A percentile compares a stretch with the other conserved stretches of the same genome.
These are phyloP conservation scores for Elaeidobius kamerunicus DNA, from an alignment of 2,888 invertebrate genomes.

Conservation along the genomic window DNA sequence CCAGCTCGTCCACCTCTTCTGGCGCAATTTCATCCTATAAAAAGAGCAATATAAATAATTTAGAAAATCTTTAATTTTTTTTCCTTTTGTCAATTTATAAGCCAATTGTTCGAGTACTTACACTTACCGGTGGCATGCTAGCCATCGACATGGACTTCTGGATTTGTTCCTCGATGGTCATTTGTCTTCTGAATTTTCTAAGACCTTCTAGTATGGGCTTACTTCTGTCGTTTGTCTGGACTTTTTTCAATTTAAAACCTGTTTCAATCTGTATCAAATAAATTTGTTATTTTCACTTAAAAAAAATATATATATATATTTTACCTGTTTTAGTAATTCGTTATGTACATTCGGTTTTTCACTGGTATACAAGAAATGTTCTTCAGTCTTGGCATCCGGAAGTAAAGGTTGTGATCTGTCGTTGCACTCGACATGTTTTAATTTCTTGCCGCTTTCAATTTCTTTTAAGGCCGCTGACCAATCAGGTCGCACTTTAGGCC, in stretches of 20 bases:
- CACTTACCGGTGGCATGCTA: slow-evolving; percentile 52
- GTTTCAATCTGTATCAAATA: slow-evolving; percentile 73
- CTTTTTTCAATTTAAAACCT: slow-evolving; percentile 72
- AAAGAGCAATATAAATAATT: too few species aligned
- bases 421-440: slow-evolving; percentile 81
- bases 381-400: slow-evolving; percentile 63
- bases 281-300: not conserved
- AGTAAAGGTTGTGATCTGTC: slow-evolving; percentile 65
- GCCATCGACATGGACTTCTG: slow-evolving; percentile 76
- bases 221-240: slow-evolving; percentile 81
- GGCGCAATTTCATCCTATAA: slow-evolving; percentile 45
- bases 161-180: slow-evolving; percentile 87
- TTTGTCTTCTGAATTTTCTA: slow-evolving; percentile 81
- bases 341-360: slow-evolving; percentile 80
- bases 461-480: slow-evolving; percentile 91
- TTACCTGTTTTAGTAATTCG: slow-evolving; percentile 64
- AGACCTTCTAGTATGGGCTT: slow-evolving; percentile 80
- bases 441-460: slow-evolving; percentile 75
- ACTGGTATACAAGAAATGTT: slow-evolving; percentile 83
- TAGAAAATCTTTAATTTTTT: not conserved
- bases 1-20: slow-evolving; percentile 76
- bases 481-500: slow-evolving; percentile 80
- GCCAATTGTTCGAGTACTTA: slow-evolving; percentile 22
- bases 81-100: slow-evolving; percentile 3
- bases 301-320: too few species aligned